Base-by-base conservation (phyloP, 1,140 invertebrate genomes). In the Bursaphelenchus mucronatus region DNA sequence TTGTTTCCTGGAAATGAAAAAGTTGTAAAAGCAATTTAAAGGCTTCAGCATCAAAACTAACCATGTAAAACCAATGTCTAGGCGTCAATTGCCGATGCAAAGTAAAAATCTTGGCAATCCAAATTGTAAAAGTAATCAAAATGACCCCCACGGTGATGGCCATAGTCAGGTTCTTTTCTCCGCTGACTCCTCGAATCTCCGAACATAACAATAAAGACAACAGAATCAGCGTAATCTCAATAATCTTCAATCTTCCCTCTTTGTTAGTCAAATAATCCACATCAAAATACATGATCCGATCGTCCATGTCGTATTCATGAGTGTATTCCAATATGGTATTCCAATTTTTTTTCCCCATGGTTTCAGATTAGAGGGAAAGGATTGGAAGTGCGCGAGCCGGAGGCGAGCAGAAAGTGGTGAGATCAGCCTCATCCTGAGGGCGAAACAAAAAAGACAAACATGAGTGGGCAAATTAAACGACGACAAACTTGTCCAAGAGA, bases 101-200 rank as follows among this genome's bases (percentile, higher is more conserved):
- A 65, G 62, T 65, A 4, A 64, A 49, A n/a, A 67, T 63, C 53
- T 69, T 69, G 15, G 67, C 69, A 39, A 62, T 11, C 3, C 41
- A 52, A 64, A 69, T 67, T 9, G 61, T 39, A 50, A 69, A 69
- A n/a, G 67, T 44, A 0, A 53, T 41, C 44, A 69, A n/a, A 43
- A 69, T 49, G 39, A 41, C 69, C 19, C 40, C 10, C 15, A 47
- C 46, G n/a, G 45, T 63, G 13, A 69, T 68, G 44, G 64, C 19
- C 30, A 69, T 61, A 15, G 67, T 68, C 11, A 69, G 46, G 15
- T 58, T 50, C 43, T 59, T 68, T 58, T 69, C 67, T n/a, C 69
- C 67, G 54, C 43, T 54, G 17, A 70, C 64, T 11, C 69, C 67
- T 21, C 50, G 40, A 40, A 70, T 51, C 17, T 19, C 45, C 8